These are phyloP conservation scores for Liopterus haemorrhoidalis DNA, from an alignment of 2,888 invertebrate genomes.

Conservation along the genomic window DNA sequence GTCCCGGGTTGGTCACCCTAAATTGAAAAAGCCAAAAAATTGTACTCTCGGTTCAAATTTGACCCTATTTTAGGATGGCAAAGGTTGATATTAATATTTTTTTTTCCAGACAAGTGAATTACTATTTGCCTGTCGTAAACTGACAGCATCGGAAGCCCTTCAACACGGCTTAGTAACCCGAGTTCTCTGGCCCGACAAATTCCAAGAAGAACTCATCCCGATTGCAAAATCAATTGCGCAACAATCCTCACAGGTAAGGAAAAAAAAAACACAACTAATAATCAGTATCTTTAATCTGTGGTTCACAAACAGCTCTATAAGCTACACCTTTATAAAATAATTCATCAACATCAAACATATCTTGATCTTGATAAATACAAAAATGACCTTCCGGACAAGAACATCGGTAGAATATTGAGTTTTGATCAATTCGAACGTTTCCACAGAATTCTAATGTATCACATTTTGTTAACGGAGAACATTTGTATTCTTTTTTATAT, in stretches of 20 bases:
- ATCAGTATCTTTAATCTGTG: slow-evolving; percentile 27
- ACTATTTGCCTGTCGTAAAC: slow-evolving; percentile 61
- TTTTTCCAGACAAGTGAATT: slow-evolving; percentile 61
- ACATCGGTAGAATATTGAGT: slow-evolving; percentile 58
- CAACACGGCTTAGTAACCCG: slow-evolving; percentile 74
- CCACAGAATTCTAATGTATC: slow-evolving; percentile 56
- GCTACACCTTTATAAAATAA: slow-evolving; percentile 53
- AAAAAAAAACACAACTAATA: background rate
- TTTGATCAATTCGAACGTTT: slow-evolving; percentile 52
- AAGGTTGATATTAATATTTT: slow-evolving; percentile 26
- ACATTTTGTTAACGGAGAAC: slow-evolving; percentile 51
- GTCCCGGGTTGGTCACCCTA: background rate
- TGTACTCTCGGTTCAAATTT: slow-evolving; percentile 42
- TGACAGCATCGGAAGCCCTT: slow-evolving; percentile 76
- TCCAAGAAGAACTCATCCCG: slow-evolving; percentile 67
- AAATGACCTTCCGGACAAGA: slow-evolving; percentile 56
- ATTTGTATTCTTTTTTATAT: slow-evolving; percentile 43
- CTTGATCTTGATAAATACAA: slow-evolving; percentile 50
- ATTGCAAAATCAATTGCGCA: slow-evolving; percentile 63
- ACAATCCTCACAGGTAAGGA: slow-evolving; percentile 67
- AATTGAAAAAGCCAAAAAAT: slow-evolving; percentile 31
- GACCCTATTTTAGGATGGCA: slow-evolving; percentile 8
- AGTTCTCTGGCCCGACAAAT: slow-evolving; percentile 69
- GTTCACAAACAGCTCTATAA: slow-evolving; percentile 53
- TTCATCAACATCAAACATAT: slow-evolving; percentile 48